A percentile compares a stretch with the other conserved stretches of the same genome.
Evolutionary conservation across 2,888 invertebrate genomes (phyloP).

Genomic region (Sacculina carcini): DNA sequence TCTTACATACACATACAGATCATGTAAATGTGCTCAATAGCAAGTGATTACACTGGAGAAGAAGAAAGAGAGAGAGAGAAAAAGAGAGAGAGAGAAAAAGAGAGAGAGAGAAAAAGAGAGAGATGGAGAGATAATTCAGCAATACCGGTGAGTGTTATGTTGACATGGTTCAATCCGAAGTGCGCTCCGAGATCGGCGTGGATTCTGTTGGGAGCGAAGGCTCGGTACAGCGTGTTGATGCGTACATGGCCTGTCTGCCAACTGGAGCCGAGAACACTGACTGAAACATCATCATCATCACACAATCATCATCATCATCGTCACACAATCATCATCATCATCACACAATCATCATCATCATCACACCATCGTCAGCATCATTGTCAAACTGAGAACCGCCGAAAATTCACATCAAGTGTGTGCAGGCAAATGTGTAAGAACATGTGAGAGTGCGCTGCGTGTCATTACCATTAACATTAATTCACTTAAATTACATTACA

Average conservation of each 20-base stretch:
- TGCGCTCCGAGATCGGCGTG: conserved; percentile 68
- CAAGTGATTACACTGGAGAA: neutral
- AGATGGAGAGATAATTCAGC: neutral
- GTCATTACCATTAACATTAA: too few species aligned
- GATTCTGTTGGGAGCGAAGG: conserved; percentile 65
- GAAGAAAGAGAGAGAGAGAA: neutral
- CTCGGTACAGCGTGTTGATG: conserved; percentile 61
- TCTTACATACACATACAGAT: too few species aligned
- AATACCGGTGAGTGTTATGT: conserved; percentile 54
- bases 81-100: neutral
- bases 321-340: too few species aligned
- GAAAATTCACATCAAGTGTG: too few species aligned
- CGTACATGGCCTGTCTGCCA: conserved; percentile 72
- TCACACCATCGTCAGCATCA: too few species aligned
- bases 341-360: too few species aligned
- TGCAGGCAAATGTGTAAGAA: too few species aligned
- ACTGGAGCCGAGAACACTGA: conserved; percentile 63
- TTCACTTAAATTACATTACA: too few species aligned
- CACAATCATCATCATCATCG: too few species aligned
- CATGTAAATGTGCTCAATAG: too few species aligned
- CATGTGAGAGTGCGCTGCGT: too few species aligned
- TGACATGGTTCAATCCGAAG: conserved; percentile 77
- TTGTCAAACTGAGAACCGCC: too few species aligned
- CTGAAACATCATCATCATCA: conserved; percentile 24
- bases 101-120: neutral